A percentile compares a stretch with the other conserved stretches of the same genome.
These are phyloP conservation scores for Eueides isabella DNA, from an alignment of 1,140 invertebrate genomes.

Conservation along the genomic window DNA sequence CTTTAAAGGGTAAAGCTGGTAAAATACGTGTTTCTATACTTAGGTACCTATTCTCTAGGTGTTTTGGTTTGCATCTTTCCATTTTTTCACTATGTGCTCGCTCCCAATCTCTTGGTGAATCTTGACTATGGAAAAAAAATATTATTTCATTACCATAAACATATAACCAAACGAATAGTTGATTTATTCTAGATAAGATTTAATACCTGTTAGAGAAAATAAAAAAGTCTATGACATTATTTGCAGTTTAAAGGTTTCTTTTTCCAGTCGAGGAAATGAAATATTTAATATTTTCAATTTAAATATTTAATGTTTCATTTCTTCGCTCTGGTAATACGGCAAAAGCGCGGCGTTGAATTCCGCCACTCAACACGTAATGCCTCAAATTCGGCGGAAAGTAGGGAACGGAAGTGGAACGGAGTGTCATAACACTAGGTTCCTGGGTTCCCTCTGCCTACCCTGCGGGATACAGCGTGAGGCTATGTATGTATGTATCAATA, in stretches of 20 bases:
- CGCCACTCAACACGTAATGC: not conserved
- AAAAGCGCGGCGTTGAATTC: not conserved
- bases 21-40: too few relatives aligned
- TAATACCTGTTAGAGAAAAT: too few relatives aligned
- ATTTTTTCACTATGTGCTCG: constrained; percentile 61
- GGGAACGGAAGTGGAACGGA: not conserved
- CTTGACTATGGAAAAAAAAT: constrained; percentile 44
- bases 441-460: too few relatives aligned
- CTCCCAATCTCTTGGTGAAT: constrained; percentile 59
- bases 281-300: not conserved
- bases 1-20: too few relatives aligned
- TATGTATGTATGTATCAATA: not conserved
- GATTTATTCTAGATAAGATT: too few relatives aligned
- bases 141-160: not conserved
- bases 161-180: too few relatives aligned
- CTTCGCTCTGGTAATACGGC: not conserved
- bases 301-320: not conserved
- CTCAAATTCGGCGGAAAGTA: not conserved
- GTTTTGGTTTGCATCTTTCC: constrained; percentile 49
- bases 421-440: not conserved
- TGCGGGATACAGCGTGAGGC: too few relatives aligned
- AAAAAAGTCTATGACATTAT: too few relatives aligned
- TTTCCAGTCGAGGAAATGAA: not conserved
- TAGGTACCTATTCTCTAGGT: constrained; percentile 50
- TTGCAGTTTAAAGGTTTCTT: not conserved